These are phyloP conservation scores for Eupithecia tripunctaria DNA, from an alignment of 2,888 invertebrate genomes.

Conservation along the genomic window DNA sequence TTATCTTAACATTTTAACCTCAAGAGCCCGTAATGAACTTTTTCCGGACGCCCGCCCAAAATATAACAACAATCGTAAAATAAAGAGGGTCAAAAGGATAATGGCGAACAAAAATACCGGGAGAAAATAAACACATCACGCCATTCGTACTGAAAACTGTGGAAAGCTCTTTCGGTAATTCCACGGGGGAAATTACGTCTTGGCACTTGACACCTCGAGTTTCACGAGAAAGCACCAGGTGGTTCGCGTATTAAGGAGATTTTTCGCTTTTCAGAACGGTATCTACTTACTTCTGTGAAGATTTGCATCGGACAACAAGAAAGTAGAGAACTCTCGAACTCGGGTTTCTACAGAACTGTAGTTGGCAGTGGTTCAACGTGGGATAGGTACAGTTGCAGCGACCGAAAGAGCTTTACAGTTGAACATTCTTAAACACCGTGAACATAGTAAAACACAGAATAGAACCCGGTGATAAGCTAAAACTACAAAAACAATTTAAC, in stretches of 20 bases:
- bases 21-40: background rate
- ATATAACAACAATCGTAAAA: constrained; percentile 1
- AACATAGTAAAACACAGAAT: background rate
- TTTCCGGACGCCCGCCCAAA: background rate
- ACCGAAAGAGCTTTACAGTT: background rate
- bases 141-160: constrained; percentile 15
- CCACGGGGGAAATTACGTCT: constrained; percentile 30
- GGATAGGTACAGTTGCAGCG: too few relatives aligned
- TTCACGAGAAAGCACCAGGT: constrained; percentile 33
- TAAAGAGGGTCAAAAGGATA: constrained; percentile 8
- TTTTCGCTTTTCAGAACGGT: constrained; percentile 19
- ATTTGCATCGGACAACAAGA: background rate
- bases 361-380: too few relatives aligned
- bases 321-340: background rate
- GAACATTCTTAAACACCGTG: background rate
- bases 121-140: constrained; percentile 22
- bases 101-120: constrained; percentile 17
- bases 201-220: constrained; percentile 31
- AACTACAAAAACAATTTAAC: background rate
- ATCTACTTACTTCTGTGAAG: background rate
- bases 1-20: background rate
- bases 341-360: background rate
- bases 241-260: constrained; percentile 28
- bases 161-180: constrained; percentile 30
- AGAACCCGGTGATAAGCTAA: background rate